These are phyloP conservation scores for Trimorus sp. DNA, from an alignment of 2,888 invertebrate genomes.

Conservation along the genomic window DNA sequence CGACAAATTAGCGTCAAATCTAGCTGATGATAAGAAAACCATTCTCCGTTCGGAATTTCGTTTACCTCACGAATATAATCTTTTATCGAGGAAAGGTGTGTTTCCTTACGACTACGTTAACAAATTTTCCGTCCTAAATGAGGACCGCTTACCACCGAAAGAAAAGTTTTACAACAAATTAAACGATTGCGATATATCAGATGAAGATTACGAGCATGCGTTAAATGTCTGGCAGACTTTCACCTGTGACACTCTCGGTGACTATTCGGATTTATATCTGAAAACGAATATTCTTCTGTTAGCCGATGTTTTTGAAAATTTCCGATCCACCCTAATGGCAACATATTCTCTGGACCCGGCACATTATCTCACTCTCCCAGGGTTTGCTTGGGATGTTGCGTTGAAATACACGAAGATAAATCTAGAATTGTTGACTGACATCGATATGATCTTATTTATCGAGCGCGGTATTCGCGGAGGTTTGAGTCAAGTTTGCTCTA, in stretches of 20 bases:
- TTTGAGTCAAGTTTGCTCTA: background rate
- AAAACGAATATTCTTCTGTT: constrained; percentile 20
- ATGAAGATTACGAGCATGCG: constrained; percentile 26
- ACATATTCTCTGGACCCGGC: background rate
- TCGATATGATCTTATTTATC: background rate
- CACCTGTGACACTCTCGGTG: background rate
- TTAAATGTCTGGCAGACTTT: background rate
- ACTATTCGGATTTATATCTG: constrained; percentile 9
- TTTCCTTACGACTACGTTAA: constrained; percentile 74
- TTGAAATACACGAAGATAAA: background rate
- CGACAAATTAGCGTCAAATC: too few species aligned
- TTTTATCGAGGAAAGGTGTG: too few species aligned
- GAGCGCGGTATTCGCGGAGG: background rate
- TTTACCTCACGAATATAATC: too few species aligned
- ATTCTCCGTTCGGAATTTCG: too few species aligned
- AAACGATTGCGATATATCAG: too few species aligned
- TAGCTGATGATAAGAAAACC: constrained; percentile 33
- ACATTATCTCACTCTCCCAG: background rate
- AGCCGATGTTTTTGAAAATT: constrained; percentile 22
- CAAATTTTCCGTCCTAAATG: constrained; percentile 62
- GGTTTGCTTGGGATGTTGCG: background rate
- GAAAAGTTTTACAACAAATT: constrained; percentile 71
- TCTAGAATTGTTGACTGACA: background rate
- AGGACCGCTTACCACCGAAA: too few species aligned
- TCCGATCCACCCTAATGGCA: background rate